phyloP scores from a whole-genome alignment of 2,113 vertebrate species.

The Anarrhichthys ocellatus region DNA sequence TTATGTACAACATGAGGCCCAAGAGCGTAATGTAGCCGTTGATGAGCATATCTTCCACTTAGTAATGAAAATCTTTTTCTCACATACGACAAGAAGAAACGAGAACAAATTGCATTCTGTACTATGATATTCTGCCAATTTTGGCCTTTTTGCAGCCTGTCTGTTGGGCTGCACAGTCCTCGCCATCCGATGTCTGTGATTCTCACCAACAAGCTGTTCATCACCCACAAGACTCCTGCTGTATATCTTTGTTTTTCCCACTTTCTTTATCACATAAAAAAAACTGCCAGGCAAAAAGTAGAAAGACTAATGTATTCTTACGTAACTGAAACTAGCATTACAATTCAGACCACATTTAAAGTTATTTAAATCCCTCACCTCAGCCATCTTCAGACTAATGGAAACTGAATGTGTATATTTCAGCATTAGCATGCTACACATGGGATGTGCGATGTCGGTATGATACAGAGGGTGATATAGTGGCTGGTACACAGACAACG shows the following conservation, averaged over 20 bases:
- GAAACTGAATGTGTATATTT: slow-evolving; percentile 3
- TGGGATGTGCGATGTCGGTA: not conserved
- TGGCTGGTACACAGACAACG: slow-evolving; percentile 9
- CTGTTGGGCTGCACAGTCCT: slow-evolving; percentile 26
- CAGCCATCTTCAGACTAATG: slow-evolving; percentile 4
- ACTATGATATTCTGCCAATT: slow-evolving; percentile 7
- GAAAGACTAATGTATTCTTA: slow-evolving; percentile 11
- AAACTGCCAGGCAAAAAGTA: slow-evolving; percentile 1
- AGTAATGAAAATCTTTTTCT: slow-evolving; percentile 2
- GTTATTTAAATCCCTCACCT: slow-evolving; percentile 14
- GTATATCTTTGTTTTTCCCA: not conserved
- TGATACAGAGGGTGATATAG: not conserved
- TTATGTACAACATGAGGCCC: not conserved
- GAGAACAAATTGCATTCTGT: not conserved
- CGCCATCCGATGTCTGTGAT: slow-evolving; percentile 25
- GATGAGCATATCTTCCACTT: slow-evolving; percentile 7
- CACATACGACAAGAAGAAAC: slow-evolving; percentile 25
- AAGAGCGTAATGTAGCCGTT: slow-evolving; percentile 2
- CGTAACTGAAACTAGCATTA: slow-evolving; percentile 4
- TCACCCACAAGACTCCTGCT: slow-evolving; percentile 57
- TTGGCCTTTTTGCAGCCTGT: slow-evolving; percentile 34
- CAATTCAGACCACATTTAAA: not conserved
- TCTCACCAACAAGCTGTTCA: slow-evolving; percentile 52
- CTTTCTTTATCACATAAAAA: slow-evolving; percentile 1
- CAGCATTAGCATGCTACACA: slow-evolving; percentile 14